phyloP scores from a whole-genome alignment of 1,140 invertebrate species.

The Fopius arisanus region DNA sequence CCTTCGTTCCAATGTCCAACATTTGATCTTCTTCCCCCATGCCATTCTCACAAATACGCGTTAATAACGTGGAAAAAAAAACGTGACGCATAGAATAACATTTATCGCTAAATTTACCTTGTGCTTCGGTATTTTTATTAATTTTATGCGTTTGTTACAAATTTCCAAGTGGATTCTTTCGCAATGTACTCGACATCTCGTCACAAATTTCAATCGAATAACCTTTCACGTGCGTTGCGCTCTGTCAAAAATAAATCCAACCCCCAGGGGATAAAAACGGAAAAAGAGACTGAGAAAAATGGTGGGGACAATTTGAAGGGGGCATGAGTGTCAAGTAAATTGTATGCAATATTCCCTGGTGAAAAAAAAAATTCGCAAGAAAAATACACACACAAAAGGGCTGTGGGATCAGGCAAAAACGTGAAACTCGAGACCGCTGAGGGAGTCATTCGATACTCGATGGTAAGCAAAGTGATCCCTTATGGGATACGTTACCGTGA shows the following conservation, averaged over 20 bases:
- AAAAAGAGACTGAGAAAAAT: slow-evolving; percentile 6
- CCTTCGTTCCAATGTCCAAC: background rate
- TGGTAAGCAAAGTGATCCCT: slow-evolving; percentile 25
- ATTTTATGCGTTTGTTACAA: background rate
- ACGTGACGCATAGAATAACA: no score
- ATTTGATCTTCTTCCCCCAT: slow-evolving; percentile 3
- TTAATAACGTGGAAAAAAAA: no score
- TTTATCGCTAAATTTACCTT: no score
- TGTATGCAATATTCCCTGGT: slow-evolving; percentile 4
- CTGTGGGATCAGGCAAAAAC: slow-evolving; percentile 20
- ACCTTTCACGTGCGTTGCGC: background rate
- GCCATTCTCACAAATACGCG: background rate
- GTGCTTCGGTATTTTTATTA: background rate
- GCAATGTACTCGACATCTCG: background rate
- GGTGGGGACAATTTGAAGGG: slow-evolving; percentile 10
- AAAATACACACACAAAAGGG: slow-evolving; percentile 18
- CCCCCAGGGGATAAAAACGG: background rate
- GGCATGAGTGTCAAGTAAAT: background rate
- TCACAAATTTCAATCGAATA: background rate
- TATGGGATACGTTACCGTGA: slow-evolving; percentile 20
- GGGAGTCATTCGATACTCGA: slow-evolving; percentile 27
- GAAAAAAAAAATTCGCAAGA: slow-evolving; percentile 10
- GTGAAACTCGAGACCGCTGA: slow-evolving; percentile 20
- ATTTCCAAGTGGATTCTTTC: background rate
- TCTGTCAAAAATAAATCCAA: slow-evolving; percentile 12